These are phyloP conservation scores for Tinea pellionella DNA, from an alignment of 2,888 invertebrate species.

Conservation along the genomic window DNA sequence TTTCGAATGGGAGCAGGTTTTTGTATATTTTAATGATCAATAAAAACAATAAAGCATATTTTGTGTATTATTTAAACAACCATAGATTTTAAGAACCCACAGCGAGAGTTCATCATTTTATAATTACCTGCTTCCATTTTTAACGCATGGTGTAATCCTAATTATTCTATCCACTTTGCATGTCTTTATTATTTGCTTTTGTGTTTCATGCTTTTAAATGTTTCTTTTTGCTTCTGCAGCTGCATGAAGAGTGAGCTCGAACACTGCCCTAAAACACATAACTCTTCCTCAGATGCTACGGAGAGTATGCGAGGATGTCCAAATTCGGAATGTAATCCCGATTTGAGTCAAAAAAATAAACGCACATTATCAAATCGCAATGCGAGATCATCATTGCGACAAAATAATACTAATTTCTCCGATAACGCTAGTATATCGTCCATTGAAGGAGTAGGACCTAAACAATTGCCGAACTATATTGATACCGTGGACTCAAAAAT, in stretches of 20 bases:
- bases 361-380: neutral
- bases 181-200: neutral
- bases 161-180: neutral
- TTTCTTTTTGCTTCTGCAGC: neutral
- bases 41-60: slow-evolving; percentile 30
- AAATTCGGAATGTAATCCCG: slow-evolving; percentile 44
- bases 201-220: neutral
- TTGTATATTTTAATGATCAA: slow-evolving; percentile 23
- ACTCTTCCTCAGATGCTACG: slow-evolving; percentile 21
- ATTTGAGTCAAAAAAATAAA: neutral
- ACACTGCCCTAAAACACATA: neutral
- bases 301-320: slow-evolving; percentile 51
- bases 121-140: slow-evolving; percentile 3
- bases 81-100: neutral
- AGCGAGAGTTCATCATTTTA: neutral
- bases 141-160: neutral
- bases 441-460: neutral
- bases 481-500: slow-evolving; percentile 24
- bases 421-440: neutral
- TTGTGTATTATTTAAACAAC: slow-evolving; percentile 22
- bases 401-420: neutral
- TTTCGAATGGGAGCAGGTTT: slow-evolving; percentile 45
- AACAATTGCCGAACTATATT: slow-evolving; percentile 18
- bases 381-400: neutral
- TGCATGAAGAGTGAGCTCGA: neutral